These are phyloP conservation scores for Puffinus mauretanicus DNA, from an alignment of 2,113 vertebrate genomes.

Conservation along the genomic window DNA sequence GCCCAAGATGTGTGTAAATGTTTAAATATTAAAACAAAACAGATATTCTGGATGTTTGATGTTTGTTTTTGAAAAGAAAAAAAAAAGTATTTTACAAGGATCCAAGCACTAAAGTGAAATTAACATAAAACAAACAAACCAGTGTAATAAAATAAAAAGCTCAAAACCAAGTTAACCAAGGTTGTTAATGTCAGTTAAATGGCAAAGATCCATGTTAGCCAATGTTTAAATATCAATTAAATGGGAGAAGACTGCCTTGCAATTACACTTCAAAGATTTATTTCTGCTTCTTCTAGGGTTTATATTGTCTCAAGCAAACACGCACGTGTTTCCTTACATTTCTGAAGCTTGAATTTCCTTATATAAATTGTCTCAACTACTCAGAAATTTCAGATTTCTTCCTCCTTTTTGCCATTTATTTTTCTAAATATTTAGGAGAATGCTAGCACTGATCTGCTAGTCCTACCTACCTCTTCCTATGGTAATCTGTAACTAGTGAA, in stretches of 20 bases:
- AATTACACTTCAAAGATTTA: conserved; percentile 53
- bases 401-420: neutral
- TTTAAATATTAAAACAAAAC: conserved; percentile 69
- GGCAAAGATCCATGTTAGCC: conserved; percentile 51
- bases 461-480: neutral
- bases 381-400: neutral
- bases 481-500: neutral
- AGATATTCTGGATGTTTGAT: conserved; percentile 41
- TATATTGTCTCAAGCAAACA: neutral
- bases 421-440: neutral
- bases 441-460: neutral
- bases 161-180: conserved; percentile 58
- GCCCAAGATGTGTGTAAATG: conserved; percentile 42
- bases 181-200: conserved; percentile 59
- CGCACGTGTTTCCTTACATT: neutral
- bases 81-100: conserved; percentile 34
- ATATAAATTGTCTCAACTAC: neutral
- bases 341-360: neutral
- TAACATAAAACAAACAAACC: conserved; percentile 65
- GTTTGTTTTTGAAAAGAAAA: conserved; percentile 38
- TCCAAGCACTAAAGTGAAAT: conserved; percentile 56
- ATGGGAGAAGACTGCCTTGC: conserved; percentile 33
- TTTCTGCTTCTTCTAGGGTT: conserved; percentile 37
- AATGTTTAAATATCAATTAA: conserved; percentile 66
- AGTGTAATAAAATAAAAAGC: conserved; percentile 61